Conservation (phyloP, 2,797 vertebrate species). For the Champsocephalus esox region DNA sequence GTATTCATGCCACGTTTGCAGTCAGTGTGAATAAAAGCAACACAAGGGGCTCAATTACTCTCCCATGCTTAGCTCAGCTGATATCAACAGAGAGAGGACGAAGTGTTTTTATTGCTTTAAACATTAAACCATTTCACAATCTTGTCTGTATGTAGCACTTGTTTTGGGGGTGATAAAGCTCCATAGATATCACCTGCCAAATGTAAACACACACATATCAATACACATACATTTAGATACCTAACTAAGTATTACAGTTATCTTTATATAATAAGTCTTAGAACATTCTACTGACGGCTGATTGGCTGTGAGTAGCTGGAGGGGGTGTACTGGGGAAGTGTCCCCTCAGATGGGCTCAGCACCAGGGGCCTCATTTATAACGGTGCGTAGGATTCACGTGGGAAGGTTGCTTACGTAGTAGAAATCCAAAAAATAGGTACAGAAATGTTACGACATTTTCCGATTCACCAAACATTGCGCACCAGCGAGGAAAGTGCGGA, state of each 20-base stretch:
- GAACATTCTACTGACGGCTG: conserved; percentile 32
- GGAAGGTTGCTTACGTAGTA: too few species aligned
- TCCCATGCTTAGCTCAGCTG: too few species aligned
- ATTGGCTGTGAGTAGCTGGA: conserved; percentile 33
- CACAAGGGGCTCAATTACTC: neutral
- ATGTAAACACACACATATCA: conserved; percentile 25
- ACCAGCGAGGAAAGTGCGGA: too few species aligned
- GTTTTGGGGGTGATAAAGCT: conserved; percentile 27
- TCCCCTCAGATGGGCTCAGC: conserved; percentile 50
- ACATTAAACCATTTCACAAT: conserved; percentile 52
- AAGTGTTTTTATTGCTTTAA: neutral
- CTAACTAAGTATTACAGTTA: conserved; percentile 57
- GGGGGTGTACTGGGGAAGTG: conserved; percentile 47
- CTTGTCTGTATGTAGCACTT: conserved; percentile 3
- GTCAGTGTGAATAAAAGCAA: neutral
- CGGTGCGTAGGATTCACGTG: too few species aligned
- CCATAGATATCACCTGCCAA: conserved; percentile 43
- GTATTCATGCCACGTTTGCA: neutral
- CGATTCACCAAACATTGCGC: too few species aligned
- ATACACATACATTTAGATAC: conserved; percentile 46
- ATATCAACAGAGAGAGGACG: too few species aligned
- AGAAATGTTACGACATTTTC: too few species aligned
- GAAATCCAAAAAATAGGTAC: too few species aligned
- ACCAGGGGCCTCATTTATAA: conserved; percentile 14
- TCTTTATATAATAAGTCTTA: conserved; percentile 50